Evolutionary conservation across 2,797 vertebrate species (phyloP).

Genomic region (Parauchenoglanis ngamensis): DNA sequence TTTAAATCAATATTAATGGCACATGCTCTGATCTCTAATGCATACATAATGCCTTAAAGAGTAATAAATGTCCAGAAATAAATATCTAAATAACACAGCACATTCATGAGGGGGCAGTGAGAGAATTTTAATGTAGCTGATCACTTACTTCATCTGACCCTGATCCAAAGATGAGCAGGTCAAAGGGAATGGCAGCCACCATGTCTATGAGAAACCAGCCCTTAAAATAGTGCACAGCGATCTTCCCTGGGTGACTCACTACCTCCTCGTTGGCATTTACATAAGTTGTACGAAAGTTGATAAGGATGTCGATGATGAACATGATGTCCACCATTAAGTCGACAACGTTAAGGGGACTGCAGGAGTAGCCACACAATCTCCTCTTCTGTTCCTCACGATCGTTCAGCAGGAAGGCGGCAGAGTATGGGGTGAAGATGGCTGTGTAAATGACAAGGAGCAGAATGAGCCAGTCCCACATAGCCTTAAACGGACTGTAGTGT

Average conservation of each 20-base stretch:
- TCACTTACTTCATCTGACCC: conserved; percentile 97
- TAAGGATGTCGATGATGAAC: conserved; percentile 99
- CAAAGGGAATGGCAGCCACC: conserved; percentile 98
- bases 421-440: conserved; percentile 96
- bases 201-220: conserved; percentile 99
- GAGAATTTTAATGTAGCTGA: conserved; percentile 1
- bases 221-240: conserved; percentile 99
- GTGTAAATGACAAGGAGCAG: conserved; percentile 97
- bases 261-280: conserved; percentile 98
- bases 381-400: conserved; percentile 92
- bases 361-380: conserved; percentile 94
- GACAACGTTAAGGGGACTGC: conserved; percentile 95
- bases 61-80: not conserved
- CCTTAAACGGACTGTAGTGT: conserved; percentile 99
- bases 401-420: conserved; percentile 96
- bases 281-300: conserved; percentile 99
- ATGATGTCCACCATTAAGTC: conserved; percentile 99
- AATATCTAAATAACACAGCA: not conserved
- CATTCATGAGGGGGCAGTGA: not conserved
- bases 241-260: conserved; percentile 96
- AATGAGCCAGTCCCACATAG: conserved; percentile 99
- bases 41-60: not conserved
- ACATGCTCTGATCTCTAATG: not conserved
- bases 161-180: conserved; percentile 98
- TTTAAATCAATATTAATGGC: not conserved